A percentile compares a stretch with the other conserved stretches of the same genome.
Evolutionary conservation across 2,888 invertebrate genomes (phyloP).

Genomic region (Oxycera nigricornis): DNA sequence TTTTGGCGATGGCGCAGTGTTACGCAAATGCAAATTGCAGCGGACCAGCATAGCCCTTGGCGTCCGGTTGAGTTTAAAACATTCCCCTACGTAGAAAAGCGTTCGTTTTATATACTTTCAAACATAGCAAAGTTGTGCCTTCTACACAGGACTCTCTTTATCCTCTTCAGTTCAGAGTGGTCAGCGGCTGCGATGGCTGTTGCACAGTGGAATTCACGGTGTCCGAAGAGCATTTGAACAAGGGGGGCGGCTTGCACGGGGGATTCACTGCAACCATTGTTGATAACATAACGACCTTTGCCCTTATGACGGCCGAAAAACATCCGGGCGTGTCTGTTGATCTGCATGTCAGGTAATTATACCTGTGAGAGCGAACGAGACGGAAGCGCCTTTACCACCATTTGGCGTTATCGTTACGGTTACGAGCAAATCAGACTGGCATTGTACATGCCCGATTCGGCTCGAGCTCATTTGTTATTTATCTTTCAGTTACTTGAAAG

Average conservation of each 20-base stretch:
- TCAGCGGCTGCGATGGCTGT: slow-evolving; percentile 71
- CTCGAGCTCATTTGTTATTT: neutral
- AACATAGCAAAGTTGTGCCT: too few relatives aligned
- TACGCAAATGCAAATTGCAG: too few relatives aligned
- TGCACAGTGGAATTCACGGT: slow-evolving; percentile 80
- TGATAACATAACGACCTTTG: slow-evolving; percentile 79
- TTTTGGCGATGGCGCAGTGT: too few relatives aligned
- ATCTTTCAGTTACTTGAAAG: slow-evolving; percentile 75
- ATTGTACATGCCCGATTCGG: neutral
- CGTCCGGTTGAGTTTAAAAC: too few relatives aligned
- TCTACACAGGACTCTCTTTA: too few relatives aligned
- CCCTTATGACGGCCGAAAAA: slow-evolving; percentile 72
- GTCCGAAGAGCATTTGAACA: slow-evolving; percentile 76
- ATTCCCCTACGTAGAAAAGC: too few relatives aligned
- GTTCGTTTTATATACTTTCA: too few relatives aligned
- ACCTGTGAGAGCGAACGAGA: too few relatives aligned
- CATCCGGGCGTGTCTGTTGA: slow-evolving; percentile 83
- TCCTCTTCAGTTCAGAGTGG: slow-evolving; percentile 59
- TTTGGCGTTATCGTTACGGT: slow-evolving; percentile 76
- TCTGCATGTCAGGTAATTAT: slow-evolving; percentile 76
- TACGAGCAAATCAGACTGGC: neutral
- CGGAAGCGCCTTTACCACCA: slow-evolving; percentile 69
- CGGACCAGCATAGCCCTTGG: too few relatives aligned
- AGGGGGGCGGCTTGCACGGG: slow-evolving; percentile 81
- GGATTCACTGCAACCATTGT: slow-evolving; percentile 80